A percentile compares a stretch with the other conserved stretches of the same genome.
Conservation (phyloP, 2,797 vertebrate species). For the Parambassis ranga region DNA sequence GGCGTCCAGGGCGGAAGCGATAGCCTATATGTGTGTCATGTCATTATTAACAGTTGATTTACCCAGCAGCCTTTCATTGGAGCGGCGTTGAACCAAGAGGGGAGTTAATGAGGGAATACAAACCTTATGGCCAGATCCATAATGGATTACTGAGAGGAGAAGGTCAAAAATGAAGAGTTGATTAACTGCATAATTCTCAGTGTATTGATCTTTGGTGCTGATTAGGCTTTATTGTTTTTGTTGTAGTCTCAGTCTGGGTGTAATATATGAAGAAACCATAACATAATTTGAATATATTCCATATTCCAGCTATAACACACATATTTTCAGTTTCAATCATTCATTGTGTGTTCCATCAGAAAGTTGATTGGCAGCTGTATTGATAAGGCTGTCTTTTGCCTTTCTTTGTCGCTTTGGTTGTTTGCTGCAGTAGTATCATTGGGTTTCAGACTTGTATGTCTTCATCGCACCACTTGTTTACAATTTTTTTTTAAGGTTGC, state of each 20-base stretch:
- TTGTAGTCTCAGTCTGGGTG: too few species aligned
- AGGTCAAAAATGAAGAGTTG: slow-evolving; percentile 24
- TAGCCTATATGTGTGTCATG: slow-evolving; percentile 17
- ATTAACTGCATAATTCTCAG: slow-evolving; percentile 6
- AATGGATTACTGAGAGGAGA: slow-evolving; percentile 14
- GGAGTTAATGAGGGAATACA: neutral
- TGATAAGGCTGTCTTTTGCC: too few species aligned
- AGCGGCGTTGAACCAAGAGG: neutral
- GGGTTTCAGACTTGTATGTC: too few species aligned
- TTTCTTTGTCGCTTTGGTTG: too few species aligned
- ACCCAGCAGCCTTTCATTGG: neutral
- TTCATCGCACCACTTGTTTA: too few species aligned
- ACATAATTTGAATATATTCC: neutral
- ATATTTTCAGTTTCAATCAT: neutral
- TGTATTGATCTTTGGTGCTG: neutral
- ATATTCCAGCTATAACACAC: neutral
- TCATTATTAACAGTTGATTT: slow-evolving; percentile 34
- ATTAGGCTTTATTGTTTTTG: neutral
- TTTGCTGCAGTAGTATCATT: too few species aligned
- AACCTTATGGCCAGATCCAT: neutral
- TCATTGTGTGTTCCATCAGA: too few species aligned
- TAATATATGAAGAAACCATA: neutral
- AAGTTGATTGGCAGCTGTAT: neutral
- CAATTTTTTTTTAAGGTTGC: too few species aligned
- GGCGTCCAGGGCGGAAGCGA: neutral